phyloP scores from a whole-genome alignment of 2,888 invertebrate genomes.

The Hydroisotoma schaefferi region DNA sequence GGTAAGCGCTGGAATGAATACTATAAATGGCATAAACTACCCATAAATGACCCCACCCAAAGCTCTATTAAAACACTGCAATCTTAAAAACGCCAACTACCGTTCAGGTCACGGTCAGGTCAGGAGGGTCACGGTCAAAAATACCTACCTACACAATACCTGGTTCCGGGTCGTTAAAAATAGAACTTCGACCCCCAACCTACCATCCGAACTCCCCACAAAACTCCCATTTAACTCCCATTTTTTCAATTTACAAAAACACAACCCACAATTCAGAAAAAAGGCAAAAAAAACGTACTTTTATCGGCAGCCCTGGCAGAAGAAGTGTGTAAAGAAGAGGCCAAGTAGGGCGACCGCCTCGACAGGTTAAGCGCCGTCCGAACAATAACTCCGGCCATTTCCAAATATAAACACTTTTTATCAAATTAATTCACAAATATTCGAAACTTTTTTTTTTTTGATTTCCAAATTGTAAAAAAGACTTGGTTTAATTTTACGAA shows the following conservation, averaged over 20 bases:
- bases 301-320: slow-evolving; percentile 17
- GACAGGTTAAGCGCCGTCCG: slow-evolving; percentile 24
- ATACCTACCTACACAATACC: too few species aligned
- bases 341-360: slow-evolving; percentile 29
- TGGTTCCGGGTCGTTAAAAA: too few species aligned
- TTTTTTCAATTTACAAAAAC: not conserved
- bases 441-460: not conserved
- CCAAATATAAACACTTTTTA: not conserved
- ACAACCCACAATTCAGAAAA: not conserved
- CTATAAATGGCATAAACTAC: too few species aligned
- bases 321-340: slow-evolving; percentile 17
- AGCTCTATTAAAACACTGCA: too few species aligned
- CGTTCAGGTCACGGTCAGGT: too few species aligned
- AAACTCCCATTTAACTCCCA: not conserved
- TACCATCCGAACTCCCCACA: too few species aligned
- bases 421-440: not conserved
- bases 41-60: too few species aligned
- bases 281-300: slow-evolving; percentile 17
- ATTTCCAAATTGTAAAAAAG: not conserved
- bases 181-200: too few species aligned
- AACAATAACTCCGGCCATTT: slow-evolving; percentile 42
- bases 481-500: too few species aligned
- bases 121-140: too few species aligned
- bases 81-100: too few species aligned
- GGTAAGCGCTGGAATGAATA: too few species aligned